Evolutionary conservation across 2,888 invertebrate genomes (phyloP), one percentile per base, ranked within the genome.

Genomic region (Coenonympha glycerion): DNA sequence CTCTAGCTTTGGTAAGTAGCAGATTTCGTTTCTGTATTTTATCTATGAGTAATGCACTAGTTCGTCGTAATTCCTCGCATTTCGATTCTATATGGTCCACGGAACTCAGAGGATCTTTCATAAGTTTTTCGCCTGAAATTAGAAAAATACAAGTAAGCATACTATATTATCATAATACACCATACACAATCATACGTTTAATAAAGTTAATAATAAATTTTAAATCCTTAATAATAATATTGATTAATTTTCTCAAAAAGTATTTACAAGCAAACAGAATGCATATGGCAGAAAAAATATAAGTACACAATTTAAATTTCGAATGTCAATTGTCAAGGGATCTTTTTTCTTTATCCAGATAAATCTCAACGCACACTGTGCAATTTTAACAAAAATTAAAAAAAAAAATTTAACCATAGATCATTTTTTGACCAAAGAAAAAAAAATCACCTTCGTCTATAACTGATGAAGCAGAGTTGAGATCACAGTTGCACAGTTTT

Each of bases 61-160:
- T 94, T 66, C 97, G 90, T 67, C 94, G 91, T 53, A 99, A 83
- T 82, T 99, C 98, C 62, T 94, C 93, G 78, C 98, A 98, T 87
- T 98, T 98, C 33, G 98, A 98, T 71, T 96, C 93, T 33, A 98
- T 94, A 65, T 96, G 95, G 79, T 98, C 98, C 59, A 94, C 90
- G 26, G 96, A 94, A 67, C 95, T 95, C 69, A 95, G 92, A 47
- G 95, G 92, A 51, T 93, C 93, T 64, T 92, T 90, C 69, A 97
- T 92, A 70, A 98, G 86, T 67, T 93, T 92, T 64, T 95, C 93
- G 44, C 96, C 96, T 88, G 69, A 28, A 15, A 22, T n/a, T n/a
- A 41, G 8, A 18, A 28, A 13, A 28, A 6, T 11, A 28, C 16
- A 22, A 36, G 8, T 18, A 42, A 15, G 11, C 5, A 9, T 15